Evolutionary conservation across 92 coral and sea anemone species (phyloP), one percentile per base, ranked within the genome.

Genomic region (Muricea muricata): DNA sequence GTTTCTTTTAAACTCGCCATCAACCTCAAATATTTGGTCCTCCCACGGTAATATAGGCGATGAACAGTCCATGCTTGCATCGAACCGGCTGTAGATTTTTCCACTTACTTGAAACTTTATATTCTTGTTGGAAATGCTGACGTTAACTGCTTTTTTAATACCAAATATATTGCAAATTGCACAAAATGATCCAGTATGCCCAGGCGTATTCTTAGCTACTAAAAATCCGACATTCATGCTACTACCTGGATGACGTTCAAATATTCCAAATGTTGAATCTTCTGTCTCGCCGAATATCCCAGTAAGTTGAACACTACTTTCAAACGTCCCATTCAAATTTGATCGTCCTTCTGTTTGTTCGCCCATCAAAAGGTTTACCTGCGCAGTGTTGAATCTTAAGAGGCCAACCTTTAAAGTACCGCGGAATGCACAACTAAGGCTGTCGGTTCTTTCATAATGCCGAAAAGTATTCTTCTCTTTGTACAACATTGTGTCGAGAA

Each of bases 21-120:
- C 50, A 0, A 57, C 70, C 37, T 12, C 17, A 56, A 78, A 78
- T 1, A 35, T 29, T 57, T 78, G 83, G 45, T 58, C 37, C 15
- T 78, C 71, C 83, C 83, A 78, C 6, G 83, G 15, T n/a, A 39
- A 15, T 39, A 78, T 20, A 35, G 50, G 18, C 3, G 83, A 56
- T 14, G 25, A 30, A 21, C 83, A 56, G 4, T 56, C 57, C 71
- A 78, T 78, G 18, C 50, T 30, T 7, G 83, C 83, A 20, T 57
- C 54, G 55, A 9, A 78, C 56, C 32, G 12, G 9, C 47, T 26
- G 23, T 58, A 33, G 17, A 78, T 1, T 58, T 78, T 78, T 8
- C 71, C 83, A 78, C 55, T 57, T 0, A 30, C 35, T 3, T 37
- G 8, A 21, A 78, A 78, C 10, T 37, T 58, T 21, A 78, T 34